Base-by-base conservation (phyloP, 2,888 invertebrate species). In the Neocrepidodera transversa region DNA sequence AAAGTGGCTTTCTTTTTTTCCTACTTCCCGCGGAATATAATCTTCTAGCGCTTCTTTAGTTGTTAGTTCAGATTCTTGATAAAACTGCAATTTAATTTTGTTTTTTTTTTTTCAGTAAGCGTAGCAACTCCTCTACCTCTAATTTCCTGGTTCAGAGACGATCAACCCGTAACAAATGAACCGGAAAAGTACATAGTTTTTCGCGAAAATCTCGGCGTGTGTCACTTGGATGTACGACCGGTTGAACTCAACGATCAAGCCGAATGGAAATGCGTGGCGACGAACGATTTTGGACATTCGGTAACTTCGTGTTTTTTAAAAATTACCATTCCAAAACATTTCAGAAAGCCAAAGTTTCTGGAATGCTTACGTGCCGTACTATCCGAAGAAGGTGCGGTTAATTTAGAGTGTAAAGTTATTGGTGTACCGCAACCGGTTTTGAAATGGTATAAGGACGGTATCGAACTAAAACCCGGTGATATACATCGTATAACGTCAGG, bases 391-490 rank as follows among this genome's bases (percentile, higher is more conserved):
- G 64, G 94, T 0, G 92, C 94, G 7, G 95, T 95, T 0, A 94
- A 94, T 79, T 83, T 95, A 60, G 95, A 95, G 78, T 95, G 95
- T 77, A 95, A 95, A 81, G 93, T 94, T 0, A 93, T 94, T 59
- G 94, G 94, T 4, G 93, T 94, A 1, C 94, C 94, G 0, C 93
- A 93, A 73, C 94, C 94, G 0, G 82, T 88, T n/a, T 80, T 95
- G 0, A 93, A 92, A 73, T 95, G 95, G 95, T 95, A 92, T 76
- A 95, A 95, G 79, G 95, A 95, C 76, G 94, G 93, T 0, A 87
- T 89, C 53, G 93, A 94, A 75, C 78, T 95, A 0, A 93, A 93
- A 74, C 92, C 95, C 0, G 95, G 95, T 0, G 95, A 95, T 74
- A 94, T 95, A 70, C 94, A 95, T 73, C 85, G 91, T 74, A 94